Evolutionary conservation across 2,888 invertebrate genomes (phyloP), one percentile per base, ranked within the genome.

Genomic region (Orthosia gothica): DNA sequence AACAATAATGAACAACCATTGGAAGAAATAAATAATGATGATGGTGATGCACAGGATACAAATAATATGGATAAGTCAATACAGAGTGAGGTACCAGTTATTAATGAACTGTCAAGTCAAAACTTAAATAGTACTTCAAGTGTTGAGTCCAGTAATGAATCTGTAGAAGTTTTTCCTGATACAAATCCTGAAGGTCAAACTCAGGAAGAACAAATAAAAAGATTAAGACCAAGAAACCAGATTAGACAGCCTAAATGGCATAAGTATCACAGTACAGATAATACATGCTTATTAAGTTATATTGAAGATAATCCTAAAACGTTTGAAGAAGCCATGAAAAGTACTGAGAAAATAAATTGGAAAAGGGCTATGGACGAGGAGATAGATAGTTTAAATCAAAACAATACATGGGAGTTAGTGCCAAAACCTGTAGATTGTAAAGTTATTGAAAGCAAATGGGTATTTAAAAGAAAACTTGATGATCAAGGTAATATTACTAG

Each of bases 231-330:
- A 32, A 32, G 32, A 32, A 32, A 32, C 5, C 32, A 61, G 11
- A 61, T 61, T 61, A 61, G 20, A 16, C 7, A 61, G 61, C 45
- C 45, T 9, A 2, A 5, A 16, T 61, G 45, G 61, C 61, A 61
- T 61, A 61, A 61, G 45, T 20, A 61, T 20, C 47, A 47, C 16
- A 45, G 61, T 45, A 61, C 61, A 47, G 61, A 61, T 61, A 47
- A 45, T 20, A 61, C 61, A 16, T 61, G 61, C 7, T 11, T 61
- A 12, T 61, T 61, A 20, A 45, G 61, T 61, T 47, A 11, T 45
- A 61, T 47, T 13, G 47, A 47, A 47, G 13, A 12, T 47, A 47
- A 47, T 7, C 32, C 32, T 7, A 32, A 32, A 32, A 32, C 7
- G 32, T 32, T 3, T 32, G 32, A 32, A 32, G 47, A 47, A 47